These are phyloP conservation scores for cat (Felis catus) DNA, from an alignment of 2,113 vertebrate genomes.

Conservation along the genomic window DNA sequence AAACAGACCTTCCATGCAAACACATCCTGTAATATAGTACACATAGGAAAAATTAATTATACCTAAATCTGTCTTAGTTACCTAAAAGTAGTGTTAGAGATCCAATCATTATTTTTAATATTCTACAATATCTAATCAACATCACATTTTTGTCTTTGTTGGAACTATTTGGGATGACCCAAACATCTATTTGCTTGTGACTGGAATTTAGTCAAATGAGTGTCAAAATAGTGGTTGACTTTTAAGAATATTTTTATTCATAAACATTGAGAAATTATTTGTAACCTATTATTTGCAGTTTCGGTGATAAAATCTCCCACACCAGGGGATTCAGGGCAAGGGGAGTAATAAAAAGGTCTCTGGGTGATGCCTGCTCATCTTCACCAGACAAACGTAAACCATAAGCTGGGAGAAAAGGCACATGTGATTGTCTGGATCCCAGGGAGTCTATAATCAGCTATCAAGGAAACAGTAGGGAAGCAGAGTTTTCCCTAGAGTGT, in stretches of 20 bases:
- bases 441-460: not conserved
- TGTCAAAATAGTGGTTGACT: not conserved
- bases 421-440: not conserved
- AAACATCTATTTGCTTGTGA: not conserved
- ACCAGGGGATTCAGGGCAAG: not conserved
- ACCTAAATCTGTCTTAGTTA: not conserved
- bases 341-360: not conserved
- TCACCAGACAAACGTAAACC: not conserved
- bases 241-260: not conserved
- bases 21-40: not conserved
- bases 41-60: not conserved
- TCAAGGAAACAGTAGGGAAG: not conserved
- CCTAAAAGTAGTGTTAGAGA: not conserved
- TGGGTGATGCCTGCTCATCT: not conserved
- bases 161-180: not conserved
- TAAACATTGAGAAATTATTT: conserved; percentile 10
- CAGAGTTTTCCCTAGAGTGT: too few relatives aligned
- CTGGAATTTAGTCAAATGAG: not conserved
- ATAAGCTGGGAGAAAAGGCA: not conserved
- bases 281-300: not conserved
- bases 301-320: not conserved
- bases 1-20: not conserved
- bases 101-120: not conserved
- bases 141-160: not conserved
- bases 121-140: not conserved